Evolutionary conservation across 2,113 vertebrate species (phyloP), one percentile per base, ranked within the genome.

Genomic region (Labeo rohita): DNA sequence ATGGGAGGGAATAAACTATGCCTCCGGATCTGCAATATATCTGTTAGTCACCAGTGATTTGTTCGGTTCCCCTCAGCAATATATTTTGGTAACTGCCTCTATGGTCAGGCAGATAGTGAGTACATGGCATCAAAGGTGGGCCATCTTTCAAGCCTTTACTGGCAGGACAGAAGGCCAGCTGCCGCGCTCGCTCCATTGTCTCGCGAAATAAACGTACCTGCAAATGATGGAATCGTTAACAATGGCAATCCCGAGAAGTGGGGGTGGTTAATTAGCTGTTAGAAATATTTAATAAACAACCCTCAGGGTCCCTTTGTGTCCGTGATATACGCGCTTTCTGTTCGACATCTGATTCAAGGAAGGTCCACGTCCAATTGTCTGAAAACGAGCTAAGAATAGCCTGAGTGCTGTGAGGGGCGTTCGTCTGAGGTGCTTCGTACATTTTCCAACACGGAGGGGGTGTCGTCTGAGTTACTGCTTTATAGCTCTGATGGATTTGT

Each of bases 31-130:
- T 90, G 93, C 93, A 90, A 93, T 95, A 95, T 95, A 94, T 95
- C 95, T 95, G 91, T 90, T 91, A 94, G 93, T 94, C 93, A 93
- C 93, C 92, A 92, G 94, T 94, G 94, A 95, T 95, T 95, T 95
- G 93, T 93, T 94, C 93, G 92, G 92, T 92, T 93, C 94, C 92
- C 91, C 90, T 92, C 91, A 94, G 94, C 93, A 91, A 94, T 95
- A 94, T 93, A 94, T 95, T 95, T 94, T 91, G 88, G 93, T 94
- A 95, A 95, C 94, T 94, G 93, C 93, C 90, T 91, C 90, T 88
- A 86, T 87, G 90, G 91, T 91, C 85, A 70, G 91, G 87, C 91
- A 93, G 94, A 94, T 94, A 95, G 92, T 91, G 91, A 93, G 91
- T 78, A 92, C 93, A 94, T 93, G 90, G 92, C 93, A 93, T 90